phyloP scores from a whole-genome alignment of 1,140 invertebrate species.

The Globodera rostochiensis region DNA sequence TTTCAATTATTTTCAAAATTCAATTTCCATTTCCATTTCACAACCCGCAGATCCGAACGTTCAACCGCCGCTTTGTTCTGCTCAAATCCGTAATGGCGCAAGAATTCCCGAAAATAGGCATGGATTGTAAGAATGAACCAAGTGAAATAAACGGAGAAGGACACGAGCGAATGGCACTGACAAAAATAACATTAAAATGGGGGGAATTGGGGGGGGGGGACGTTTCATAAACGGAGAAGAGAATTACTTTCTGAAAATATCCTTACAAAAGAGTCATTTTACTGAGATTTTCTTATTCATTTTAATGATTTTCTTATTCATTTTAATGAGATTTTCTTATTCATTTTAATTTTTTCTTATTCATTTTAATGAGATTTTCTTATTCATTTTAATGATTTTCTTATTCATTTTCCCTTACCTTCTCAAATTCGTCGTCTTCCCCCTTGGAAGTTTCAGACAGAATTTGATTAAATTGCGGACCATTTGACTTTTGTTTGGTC shows the following conservation, averaged over 20 bases:
- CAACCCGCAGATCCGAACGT: conserved; percentile 43
- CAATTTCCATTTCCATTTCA: conserved; percentile 1
- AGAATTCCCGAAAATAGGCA: conserved; percentile 61
- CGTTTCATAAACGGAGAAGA: too few species aligned
- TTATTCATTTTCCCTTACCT: not conserved
- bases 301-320: not conserved
- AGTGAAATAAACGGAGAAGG: conserved; percentile 59
- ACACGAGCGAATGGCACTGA: conserved; percentile 45
- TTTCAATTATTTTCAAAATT: too few species aligned
- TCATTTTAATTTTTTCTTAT: not conserved
- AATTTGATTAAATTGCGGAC: not conserved
- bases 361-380: not conserved
- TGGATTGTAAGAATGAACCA: conserved; percentile 57
- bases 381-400: too few species aligned
- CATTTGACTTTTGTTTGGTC: not conserved
- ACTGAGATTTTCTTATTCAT: too few species aligned
- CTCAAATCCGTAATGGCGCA: conserved; percentile 56
- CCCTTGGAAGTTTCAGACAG: not conserved
- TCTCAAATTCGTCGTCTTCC: conserved; percentile 31
- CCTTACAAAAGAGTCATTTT: conserved; percentile 12
- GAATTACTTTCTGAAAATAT: not conserved
- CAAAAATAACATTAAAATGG: too few species aligned
- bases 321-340: not conserved
- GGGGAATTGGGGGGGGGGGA: too few species aligned
- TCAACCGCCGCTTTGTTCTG: conserved; percentile 59